phyloP scores from a whole-genome alignment of 2,888 invertebrate species.

The Psylliodes chrysocephalus region DNA sequence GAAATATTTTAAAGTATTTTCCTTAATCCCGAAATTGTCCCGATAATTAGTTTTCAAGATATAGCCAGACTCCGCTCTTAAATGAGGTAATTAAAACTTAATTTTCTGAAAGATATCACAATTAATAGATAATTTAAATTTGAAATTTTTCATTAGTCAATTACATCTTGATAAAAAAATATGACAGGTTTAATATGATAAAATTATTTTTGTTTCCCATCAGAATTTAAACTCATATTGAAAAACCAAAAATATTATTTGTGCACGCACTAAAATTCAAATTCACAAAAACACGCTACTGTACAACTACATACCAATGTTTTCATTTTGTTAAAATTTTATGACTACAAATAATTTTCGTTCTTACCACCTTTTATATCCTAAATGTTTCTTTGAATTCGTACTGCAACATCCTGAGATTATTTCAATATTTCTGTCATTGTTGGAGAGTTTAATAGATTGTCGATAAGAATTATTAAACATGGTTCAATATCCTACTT shows the following conservation, averaged over 20 bases:
- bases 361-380: constrained; percentile 11
- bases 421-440: constrained; percentile 1
- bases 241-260: neutral
- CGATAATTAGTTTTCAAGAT: too few relatives aligned
- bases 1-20: too few relatives aligned
- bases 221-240: neutral
- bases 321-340: neutral
- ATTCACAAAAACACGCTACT: too few relatives aligned
- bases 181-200: neutral
- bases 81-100: too few relatives aligned
- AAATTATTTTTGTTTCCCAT: neutral
- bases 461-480: constrained; percentile 10
- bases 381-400: neutral
- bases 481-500: constrained; percentile 10
- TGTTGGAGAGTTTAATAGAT: constrained; percentile 5
- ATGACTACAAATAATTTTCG: constrained; percentile 11
- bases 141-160: too few relatives aligned
- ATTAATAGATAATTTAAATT: too few relatives aligned
- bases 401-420: constrained; percentile 21
- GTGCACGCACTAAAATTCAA: neutral
- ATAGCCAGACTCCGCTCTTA: too few relatives aligned
- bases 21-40: too few relatives aligned
- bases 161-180: too few relatives aligned
- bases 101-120: too few relatives aligned
- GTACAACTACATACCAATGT: neutral